Evolutionary conservation across 1,140 invertebrate species (phyloP), one percentile per base, ranked within the genome.

Genomic region (Telenomus remus): DNA sequence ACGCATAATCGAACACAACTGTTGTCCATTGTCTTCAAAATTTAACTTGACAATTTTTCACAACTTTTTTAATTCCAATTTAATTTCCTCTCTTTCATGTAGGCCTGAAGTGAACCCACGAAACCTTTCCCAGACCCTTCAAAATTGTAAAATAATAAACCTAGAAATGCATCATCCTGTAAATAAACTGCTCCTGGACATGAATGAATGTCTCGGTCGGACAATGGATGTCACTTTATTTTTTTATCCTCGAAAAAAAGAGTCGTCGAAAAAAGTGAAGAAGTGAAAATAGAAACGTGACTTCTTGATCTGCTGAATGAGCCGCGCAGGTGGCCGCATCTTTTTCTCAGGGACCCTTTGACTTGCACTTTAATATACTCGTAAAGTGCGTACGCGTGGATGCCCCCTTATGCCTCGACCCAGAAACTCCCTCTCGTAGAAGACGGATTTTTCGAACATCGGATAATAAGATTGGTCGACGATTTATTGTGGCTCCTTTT

Each of bases 401-500:
- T 71, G 61, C 16, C 16, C 46, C 42, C 53, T 46, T 65, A 70
- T 71, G 43, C 53, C 37, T n/a, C 10, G 11, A 47, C 14, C 59
- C 16, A 15, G 49, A 74, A 27, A 6, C 54, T 66, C 60, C 49
- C 63, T 60, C 47, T 61, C 55, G 19, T 61, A 60, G 46, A 16
- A 59, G 55, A 13, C n/a, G n/a, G 14, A 14, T 42, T 61, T 71
- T 49, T 61, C 0, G 15, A 59, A 59, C 51, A 14, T 15, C 48
- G 59, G 27, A 77, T 68, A 77, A 77, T 72, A 68, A 76, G 55
- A 65, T 65, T 63, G 61, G 54, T n/a, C 43, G 46, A 71, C n/a
- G 56, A 76, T 73, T 73, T 73, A 73, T 73, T 27, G 19, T 27
- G 2, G 19, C 19, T 27, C 19, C 19, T 27, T 27, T 27, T 27